phyloP scores from a whole-genome alignment of 2,888 invertebrate species.

The Melanotus villosus region DNA sequence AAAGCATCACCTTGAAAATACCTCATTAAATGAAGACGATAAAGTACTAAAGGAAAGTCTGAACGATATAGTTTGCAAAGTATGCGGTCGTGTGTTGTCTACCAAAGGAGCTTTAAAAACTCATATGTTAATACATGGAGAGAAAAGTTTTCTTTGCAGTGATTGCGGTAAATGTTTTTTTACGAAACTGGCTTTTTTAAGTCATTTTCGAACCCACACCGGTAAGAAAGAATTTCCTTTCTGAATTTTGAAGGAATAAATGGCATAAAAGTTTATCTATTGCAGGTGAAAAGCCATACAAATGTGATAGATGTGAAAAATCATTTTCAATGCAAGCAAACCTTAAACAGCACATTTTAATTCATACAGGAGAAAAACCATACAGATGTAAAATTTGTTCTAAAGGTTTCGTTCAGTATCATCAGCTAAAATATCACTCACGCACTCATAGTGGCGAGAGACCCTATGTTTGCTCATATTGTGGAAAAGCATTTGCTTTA shows the following conservation, averaged over 20 bases:
- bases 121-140: constrained; percentile 49
- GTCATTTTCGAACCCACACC: constrained; percentile 48
- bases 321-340: constrained; percentile 56
- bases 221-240: background rate
- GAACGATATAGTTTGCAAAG: constrained; percentile 23
- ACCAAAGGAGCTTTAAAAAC: constrained; percentile 47
- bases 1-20: constrained; percentile 10
- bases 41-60: background rate
- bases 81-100: constrained; percentile 43
- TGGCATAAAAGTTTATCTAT: constrained; percentile 50
- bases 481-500: constrained; percentile 59
- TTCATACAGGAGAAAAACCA: constrained; percentile 65
- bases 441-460: constrained; percentile 60
- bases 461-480: constrained; percentile 53
- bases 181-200: constrained; percentile 56
- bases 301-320: constrained; percentile 58
- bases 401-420: constrained; percentile 58
- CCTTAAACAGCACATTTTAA: constrained; percentile 58
- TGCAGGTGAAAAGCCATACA: constrained; percentile 55
- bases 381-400: constrained; percentile 66
- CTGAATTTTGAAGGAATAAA: too few relatives aligned
- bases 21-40: background rate
- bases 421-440: constrained; percentile 59
- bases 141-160: constrained; percentile 53
- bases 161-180: constrained; percentile 54